Evolutionary conservation across 92 coral and sea anemone genomes (phyloP), one percentile per base, ranked within the genome.

Genomic region (Zoanthus solanderi): DNA sequence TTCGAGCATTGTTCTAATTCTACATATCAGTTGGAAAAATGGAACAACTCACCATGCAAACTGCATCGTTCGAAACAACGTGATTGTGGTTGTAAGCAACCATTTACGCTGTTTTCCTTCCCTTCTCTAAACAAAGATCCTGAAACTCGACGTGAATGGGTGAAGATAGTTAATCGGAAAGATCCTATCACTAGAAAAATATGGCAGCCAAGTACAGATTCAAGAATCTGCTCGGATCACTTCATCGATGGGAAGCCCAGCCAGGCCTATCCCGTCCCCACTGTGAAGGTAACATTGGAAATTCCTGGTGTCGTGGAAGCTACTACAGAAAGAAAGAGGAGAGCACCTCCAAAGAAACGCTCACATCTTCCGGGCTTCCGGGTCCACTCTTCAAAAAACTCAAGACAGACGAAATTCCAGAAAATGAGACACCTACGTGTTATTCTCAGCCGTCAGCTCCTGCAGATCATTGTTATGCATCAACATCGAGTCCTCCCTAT

Each of bases 141-240:
- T 30, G 88, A 81, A 16, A 69, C 13, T 30, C 73, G 88, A 37
- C 32, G 16, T 44, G 50, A 74, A 57, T 87, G 90, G 90, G 58
- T 90, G 67, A 85, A 90, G 54, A 76, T 87, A 46, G 72, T 86
- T 14, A 79, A 90, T 74, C 88, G 88, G 10, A 86, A 86, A 75
- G 67, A 86, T 54, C 46, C 44, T 32, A 81, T 86, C 50, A 87
- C 88, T 30, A 83, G 87, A 12, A 87, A 90, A 44, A 87, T 86
- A 82, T 87, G 93, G 93, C 72, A 78, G 34, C 90, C 90, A 74
- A 52, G 9, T 58, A 66, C 63, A 0, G 93, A 83, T 65, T 57
- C 72, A 3, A 48, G 79, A 45, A 18, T 67, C 10, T 67, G 72
- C 72, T 67, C 72, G 50, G 9, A 29, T 11, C 34, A 75, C 44